Conservation (phyloP, 2,113 vertebrate species). For the Cranoglanis bouderius region DNA sequence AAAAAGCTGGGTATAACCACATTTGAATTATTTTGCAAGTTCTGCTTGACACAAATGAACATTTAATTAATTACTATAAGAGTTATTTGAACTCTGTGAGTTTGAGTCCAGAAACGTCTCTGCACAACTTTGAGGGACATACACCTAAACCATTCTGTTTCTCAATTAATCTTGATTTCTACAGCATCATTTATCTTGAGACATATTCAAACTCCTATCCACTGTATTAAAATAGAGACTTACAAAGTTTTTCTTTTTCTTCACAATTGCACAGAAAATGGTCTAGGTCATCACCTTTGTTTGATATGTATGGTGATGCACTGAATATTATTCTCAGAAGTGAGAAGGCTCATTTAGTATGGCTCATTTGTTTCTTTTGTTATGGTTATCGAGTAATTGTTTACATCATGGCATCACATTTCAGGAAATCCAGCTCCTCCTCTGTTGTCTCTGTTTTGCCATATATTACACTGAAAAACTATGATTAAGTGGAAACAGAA, state of each 20-base stretch:
- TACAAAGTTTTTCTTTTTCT: not conserved
- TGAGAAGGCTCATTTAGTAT: not conserved
- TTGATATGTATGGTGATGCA: not conserved
- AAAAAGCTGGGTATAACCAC: not conserved
- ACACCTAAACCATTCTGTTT: not conserved
- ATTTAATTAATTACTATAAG: too few species aligned
- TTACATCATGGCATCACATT: not conserved
- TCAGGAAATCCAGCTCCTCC: not conserved
- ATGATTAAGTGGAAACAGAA: not conserved
- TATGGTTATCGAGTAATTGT: not conserved
- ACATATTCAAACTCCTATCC: not conserved
- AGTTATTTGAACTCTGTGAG: too few species aligned
- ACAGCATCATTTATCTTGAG: not conserved
- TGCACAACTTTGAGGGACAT: not conserved
- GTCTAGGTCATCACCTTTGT: not conserved
- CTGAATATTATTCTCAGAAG: conserved; percentile 1
- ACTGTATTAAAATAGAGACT: not conserved
- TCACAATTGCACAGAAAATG: not conserved
- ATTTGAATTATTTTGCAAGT: not conserved
- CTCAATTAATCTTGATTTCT: not conserved
- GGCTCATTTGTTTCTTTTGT: not conserved
- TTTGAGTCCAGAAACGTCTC: not conserved
- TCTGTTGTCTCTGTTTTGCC: not conserved
- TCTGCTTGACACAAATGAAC: too few species aligned
- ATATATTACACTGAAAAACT: not conserved